Evolutionary conservation across 2,797 vertebrate genomes (phyloP).

Genomic region (Discoglossus pictus): DNA sequence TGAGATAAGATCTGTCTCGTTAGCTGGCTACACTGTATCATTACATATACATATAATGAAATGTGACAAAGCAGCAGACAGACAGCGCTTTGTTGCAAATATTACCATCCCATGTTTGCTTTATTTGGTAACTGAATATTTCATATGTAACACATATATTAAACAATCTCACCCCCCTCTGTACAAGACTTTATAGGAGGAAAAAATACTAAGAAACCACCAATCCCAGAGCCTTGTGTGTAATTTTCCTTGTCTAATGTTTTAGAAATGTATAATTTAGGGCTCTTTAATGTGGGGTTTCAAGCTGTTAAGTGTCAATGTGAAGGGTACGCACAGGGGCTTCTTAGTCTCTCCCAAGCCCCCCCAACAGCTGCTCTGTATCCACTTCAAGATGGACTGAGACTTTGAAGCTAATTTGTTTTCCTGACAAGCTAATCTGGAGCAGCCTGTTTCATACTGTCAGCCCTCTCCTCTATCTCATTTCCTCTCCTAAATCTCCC

Average conservation of each 20-base stretch:
- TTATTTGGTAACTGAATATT: conserved; percentile 14
- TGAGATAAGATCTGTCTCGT: conserved; percentile 36
- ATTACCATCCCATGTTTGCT: conserved; percentile 14
- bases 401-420: conserved; percentile 34
- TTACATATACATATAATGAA: conserved; percentile 26
- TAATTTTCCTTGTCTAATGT: conserved; percentile 23
- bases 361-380: conserved; percentile 29
- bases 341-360: conserved; percentile 10
- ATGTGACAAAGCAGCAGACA: conserved; percentile 13
- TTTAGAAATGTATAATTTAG: conserved; percentile 28
- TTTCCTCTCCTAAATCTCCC: neutral
- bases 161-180: neutral
- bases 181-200: neutral
- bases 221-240: neutral
- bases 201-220: conserved; percentile 6
- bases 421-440: conserved; percentile 32
- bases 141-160: conserved; percentile 13
- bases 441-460: conserved; percentile 13
- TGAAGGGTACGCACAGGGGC: conserved; percentile 9
- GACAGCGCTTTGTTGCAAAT: conserved; percentile 16
- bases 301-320: conserved; percentile 35
- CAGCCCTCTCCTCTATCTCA: conserved; percentile 1
- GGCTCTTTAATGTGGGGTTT: conserved; percentile 19
- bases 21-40: conserved; percentile 13
- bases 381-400: conserved; percentile 26